Conservation (phyloP, 2,888 invertebrate genomes). For the Mycogona germanica region DNA sequence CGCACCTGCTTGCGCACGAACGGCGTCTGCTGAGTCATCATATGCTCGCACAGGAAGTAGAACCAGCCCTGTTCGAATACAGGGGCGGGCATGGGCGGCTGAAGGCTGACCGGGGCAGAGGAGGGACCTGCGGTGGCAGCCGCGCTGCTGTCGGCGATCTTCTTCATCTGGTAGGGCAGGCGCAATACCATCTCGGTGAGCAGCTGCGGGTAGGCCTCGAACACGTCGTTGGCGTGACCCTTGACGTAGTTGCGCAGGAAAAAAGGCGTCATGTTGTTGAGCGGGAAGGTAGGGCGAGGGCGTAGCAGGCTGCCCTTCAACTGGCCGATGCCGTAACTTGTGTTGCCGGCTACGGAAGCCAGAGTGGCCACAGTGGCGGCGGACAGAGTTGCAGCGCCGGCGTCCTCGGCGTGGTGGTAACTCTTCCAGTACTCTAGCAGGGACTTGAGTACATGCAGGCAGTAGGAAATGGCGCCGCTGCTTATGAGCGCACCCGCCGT, state of each 20-base stretch:
- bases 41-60: slow-evolving; percentile 71
- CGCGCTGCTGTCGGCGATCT: slow-evolving; percentile 30
- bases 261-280: slow-evolving; percentile 92
- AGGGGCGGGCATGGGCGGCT: slow-evolving; percentile 16
- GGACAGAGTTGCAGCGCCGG: not conserved
- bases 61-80: slow-evolving; percentile 33
- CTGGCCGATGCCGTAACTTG: slow-evolving; percentile 17
- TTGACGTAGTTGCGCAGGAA: slow-evolving; percentile 72
- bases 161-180: slow-evolving; percentile 85
- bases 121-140: slow-evolving; percentile 3
- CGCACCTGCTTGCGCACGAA: slow-evolving; percentile 69
- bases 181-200: slow-evolving; percentile 89
- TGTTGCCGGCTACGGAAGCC: slow-evolving; percentile 19
- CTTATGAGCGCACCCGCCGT: slow-evolving; percentile 56
- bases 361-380: slow-evolving; percentile 17
- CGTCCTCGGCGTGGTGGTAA: slow-evolving; percentile 26
- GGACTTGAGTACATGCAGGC: slow-evolving; percentile 53
- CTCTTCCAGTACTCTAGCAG: slow-evolving; percentile 58
- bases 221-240: slow-evolving; percentile 79
- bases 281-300: slow-evolving; percentile 57
- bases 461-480: slow-evolving; percentile 57
- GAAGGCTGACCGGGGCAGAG: slow-evolving; percentile 1
- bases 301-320: slow-evolving; percentile 46
- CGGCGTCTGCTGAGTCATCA: slow-evolving; percentile 55
- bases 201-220: slow-evolving; percentile 86